phyloP scores from a whole-genome alignment of 2,888 invertebrate species.

The Pollenia labialis region DNA sequence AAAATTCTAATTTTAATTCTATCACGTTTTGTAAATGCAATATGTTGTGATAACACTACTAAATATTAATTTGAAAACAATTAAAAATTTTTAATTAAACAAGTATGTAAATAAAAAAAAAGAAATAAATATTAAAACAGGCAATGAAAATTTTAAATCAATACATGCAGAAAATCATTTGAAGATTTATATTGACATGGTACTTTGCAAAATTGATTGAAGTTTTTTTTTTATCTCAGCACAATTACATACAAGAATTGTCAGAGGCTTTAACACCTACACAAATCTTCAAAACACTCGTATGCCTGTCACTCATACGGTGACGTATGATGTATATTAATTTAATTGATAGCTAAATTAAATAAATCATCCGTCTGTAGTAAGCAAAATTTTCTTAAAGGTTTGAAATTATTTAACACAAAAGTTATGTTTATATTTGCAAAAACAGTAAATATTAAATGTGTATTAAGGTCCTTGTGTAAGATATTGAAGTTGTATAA shows the following conservation, averaged over 20 bases:
- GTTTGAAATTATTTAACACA: too few relatives aligned
- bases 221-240: too few relatives aligned
- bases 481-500: too few relatives aligned
- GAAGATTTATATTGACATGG: too few relatives aligned
- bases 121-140: background rate
- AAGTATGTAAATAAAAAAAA: background rate
- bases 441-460: too few relatives aligned
- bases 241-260: background rate
- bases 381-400: background rate
- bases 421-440: too few relatives aligned
- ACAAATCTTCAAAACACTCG: background rate
- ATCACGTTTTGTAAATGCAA: slow-evolving; percentile 48
- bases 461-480: too few relatives aligned
- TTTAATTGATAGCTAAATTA: background rate
- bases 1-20: slow-evolving; percentile 35
- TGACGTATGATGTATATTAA: background rate
- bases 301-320: background rate
- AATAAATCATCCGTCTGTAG: background rate
- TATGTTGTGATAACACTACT: background rate
- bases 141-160: background rate
- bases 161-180: too few relatives aligned
- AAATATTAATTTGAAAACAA: slow-evolving; percentile 32
- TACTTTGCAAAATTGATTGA: too few relatives aligned
- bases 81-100: slow-evolving; percentile 39
- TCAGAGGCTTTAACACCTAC: background rate